A percentile compares a stretch with the other conserved stretches of the same genome.
These are phyloP conservation scores for Daphoenositta chrysoptera DNA, from an alignment of 2,113 vertebrate genomes.

Conservation along the genomic window DNA sequence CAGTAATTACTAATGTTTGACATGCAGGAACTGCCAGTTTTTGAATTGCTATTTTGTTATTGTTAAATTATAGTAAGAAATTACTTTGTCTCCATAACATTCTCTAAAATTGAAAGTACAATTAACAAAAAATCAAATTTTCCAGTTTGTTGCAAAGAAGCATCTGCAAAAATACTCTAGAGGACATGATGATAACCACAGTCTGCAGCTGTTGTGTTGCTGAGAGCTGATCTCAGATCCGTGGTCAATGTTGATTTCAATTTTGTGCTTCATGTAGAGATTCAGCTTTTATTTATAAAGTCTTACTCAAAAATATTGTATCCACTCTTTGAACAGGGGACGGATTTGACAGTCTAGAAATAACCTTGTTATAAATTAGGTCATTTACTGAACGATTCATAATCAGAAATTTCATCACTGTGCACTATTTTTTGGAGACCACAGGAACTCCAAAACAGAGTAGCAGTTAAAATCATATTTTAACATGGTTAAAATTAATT, in stretches of 20 bases:
- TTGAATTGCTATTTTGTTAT: not conserved
- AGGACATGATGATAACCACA: not conserved
- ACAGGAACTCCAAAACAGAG: not conserved
- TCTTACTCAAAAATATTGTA: not conserved
- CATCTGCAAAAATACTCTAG: constrained; percentile 35
- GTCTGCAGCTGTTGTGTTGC: not conserved
- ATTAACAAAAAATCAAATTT: constrained; percentile 40
- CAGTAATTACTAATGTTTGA: not conserved
- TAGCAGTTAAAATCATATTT: not conserved
- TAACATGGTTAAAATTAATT: not conserved
- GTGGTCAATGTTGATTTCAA: not conserved
- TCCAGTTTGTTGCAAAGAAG: constrained; percentile 1
- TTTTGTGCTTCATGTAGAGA: not conserved
- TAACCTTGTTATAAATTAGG: not conserved
- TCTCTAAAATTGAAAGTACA: constrained; percentile 9
- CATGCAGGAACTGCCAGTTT: not conserved
- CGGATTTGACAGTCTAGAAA: not conserved
- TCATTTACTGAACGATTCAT: not conserved
- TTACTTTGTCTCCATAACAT: not conserved
- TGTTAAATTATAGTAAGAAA: constrained; percentile 8
- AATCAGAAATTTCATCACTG: not conserved
- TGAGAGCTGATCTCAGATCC: constrained; percentile 1
- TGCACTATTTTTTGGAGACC: not conserved
- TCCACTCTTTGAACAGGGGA: not conserved
- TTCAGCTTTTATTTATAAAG: not conserved